Conservation (phyloP, 2,888 invertebrate species). For the Troilus luridus region DNA sequence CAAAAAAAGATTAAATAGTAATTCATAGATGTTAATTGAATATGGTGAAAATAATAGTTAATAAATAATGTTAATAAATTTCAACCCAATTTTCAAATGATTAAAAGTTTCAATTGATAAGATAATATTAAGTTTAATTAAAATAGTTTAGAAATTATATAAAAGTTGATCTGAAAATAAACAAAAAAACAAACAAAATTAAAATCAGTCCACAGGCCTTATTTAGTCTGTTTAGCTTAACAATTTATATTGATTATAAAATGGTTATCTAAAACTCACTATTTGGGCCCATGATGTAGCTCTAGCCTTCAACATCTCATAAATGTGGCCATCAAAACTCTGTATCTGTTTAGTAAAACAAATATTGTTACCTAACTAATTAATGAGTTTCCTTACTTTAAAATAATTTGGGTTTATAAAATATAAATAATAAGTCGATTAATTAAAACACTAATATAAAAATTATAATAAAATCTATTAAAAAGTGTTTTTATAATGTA, state of each 20-base stretch:
- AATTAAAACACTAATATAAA: neutral
- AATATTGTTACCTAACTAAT: neutral
- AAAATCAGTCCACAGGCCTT: too few relatives aligned
- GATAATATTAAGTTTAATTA: too few relatives aligned
- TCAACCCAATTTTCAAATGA: too few relatives aligned
- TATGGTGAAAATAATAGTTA: too few relatives aligned
- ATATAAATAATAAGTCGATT: neutral
- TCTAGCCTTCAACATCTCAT: conserved; percentile 10
- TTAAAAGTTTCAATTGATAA: too few relatives aligned
- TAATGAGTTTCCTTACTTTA: neutral
- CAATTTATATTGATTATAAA: neutral
- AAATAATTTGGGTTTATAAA: neutral
- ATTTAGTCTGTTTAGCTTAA: neutral
- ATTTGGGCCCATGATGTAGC: conserved; percentile 13
- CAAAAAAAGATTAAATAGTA: too few relatives aligned
- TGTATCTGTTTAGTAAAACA: conserved; percentile 6
- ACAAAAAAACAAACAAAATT: too few relatives aligned
- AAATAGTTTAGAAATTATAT: too few relatives aligned
- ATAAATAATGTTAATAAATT: too few relatives aligned
- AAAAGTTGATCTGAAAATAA: too few relatives aligned
- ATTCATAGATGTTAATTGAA: too few relatives aligned
- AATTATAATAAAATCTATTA: neutral
- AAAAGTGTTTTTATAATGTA: neutral
- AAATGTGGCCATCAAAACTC: neutral
- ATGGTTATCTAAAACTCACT: neutral